phyloP scores from a whole-genome alignment of 2,113 vertebrate species.

The Calonectris borealis region DNA sequence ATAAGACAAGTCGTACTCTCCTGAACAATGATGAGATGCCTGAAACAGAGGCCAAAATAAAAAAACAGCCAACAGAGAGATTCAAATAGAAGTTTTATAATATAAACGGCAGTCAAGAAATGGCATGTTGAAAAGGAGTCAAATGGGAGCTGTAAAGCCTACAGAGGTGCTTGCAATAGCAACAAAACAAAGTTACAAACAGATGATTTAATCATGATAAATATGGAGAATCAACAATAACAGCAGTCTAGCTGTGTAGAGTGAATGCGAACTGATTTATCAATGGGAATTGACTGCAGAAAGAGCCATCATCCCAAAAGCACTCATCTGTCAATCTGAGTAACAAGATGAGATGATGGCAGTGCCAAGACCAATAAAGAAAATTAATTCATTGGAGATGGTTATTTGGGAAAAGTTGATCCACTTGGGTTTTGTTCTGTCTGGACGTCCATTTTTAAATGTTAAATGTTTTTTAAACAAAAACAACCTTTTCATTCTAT shows the following conservation, averaged over 20 bases:
- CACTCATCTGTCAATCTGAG: not conserved
- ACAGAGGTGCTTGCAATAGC: not conserved
- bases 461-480: not conserved
- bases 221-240: not conserved
- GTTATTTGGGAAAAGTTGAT: not conserved
- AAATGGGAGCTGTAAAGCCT: not conserved
- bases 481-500: not conserved
- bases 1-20: not conserved
- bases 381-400: not conserved
- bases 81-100: not conserved
- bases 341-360: not conserved
- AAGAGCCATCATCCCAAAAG: not conserved
- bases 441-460: not conserved
- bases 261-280: not conserved
- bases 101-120: not conserved
- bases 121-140: not conserved
- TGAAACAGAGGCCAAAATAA: not conserved
- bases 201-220: not conserved
- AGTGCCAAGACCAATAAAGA: not conserved
- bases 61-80: not conserved
- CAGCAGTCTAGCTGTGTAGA: not conserved
- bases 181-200: not conserved
- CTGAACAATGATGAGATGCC: not conserved
- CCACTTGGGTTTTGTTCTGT: not conserved
- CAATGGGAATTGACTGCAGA: not conserved